Conservation (phyloP, 2,888 invertebrate species). For the Phrixothrix hirtus region DNA sequence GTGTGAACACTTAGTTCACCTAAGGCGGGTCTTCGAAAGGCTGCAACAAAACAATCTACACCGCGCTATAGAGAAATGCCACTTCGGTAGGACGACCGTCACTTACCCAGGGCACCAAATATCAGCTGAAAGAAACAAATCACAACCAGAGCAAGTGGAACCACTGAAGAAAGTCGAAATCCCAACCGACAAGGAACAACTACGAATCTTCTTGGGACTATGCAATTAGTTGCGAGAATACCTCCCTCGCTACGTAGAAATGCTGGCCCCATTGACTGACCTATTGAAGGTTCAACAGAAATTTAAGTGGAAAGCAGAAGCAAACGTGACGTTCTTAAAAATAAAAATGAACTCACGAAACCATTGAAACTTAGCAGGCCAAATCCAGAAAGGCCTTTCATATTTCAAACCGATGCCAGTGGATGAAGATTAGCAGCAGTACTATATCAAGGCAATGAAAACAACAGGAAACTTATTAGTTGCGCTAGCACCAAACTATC, state of each 20-base stretch:
- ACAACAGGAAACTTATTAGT: constrained; percentile 23
- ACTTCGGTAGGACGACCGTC: constrained; percentile 18
- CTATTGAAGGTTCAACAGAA: constrained; percentile 13
- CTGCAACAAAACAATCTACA: constrained; percentile 26
- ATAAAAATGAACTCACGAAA: constrained; percentile 21
- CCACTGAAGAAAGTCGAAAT: constrained; percentile 5
- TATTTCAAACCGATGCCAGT: constrained; percentile 37
- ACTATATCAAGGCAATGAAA: constrained; percentile 30
- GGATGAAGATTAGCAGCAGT: constrained; percentile 36
- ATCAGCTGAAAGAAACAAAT: constrained; percentile 19
- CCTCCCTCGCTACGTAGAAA: constrained; percentile 32
- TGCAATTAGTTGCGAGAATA: constrained; percentile 39
- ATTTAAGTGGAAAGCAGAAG: constrained; percentile 27
- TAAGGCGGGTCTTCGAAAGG: constrained; percentile 31
- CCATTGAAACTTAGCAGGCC: constrained; percentile 33
- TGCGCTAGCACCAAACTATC: constrained; percentile 33
- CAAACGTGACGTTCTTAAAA: constrained; percentile 16
- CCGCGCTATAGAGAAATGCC: constrained; percentile 25
- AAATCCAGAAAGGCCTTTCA: constrained; percentile 23
- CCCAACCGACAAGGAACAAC: constrained; percentile 19
- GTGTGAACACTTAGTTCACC: constrained; percentile 25
- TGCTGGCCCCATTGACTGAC: constrained; percentile 35
- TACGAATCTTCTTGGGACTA: constrained; percentile 34
- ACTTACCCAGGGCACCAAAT: constrained; percentile 28
- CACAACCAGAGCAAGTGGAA: constrained; percentile 20